Evolutionary conservation across 2,888 invertebrate genomes (phyloP).

Genomic region (Macrophya alboannulata): DNA sequence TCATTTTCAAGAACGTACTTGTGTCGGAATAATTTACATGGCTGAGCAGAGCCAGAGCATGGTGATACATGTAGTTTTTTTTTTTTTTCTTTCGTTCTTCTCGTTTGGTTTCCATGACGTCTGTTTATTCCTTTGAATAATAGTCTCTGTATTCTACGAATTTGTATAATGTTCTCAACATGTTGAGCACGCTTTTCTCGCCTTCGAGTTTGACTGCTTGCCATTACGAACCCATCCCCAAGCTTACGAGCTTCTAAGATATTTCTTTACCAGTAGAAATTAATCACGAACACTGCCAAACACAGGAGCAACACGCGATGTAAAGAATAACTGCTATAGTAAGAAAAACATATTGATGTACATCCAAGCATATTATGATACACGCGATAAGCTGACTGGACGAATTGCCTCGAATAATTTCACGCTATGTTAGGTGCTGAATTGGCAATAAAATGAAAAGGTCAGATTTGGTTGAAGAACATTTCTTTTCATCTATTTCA

Average conservation of each 20-base stretch:
- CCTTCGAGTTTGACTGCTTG: background rate
- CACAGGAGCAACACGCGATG: background rate
- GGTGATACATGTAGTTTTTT: background rate
- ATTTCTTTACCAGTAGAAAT: background rate
- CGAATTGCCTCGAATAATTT: constrained; percentile 22
- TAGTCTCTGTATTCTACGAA: background rate
- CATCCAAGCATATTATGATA: background rate
- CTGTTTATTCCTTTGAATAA: background rate
- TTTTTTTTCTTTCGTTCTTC: too few relatives aligned
- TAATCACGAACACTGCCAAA: background rate
- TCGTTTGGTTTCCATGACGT: background rate
- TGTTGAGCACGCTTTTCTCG: background rate
- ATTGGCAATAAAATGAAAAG: background rate
- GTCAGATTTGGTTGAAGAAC: background rate
- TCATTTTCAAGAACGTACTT: constrained; percentile 26
- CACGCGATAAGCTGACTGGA: constrained; percentile 6
- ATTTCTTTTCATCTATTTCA: background rate
- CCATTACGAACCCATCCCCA: background rate
- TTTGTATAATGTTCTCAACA: background rate
- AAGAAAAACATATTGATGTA: background rate
- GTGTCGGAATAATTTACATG: constrained; percentile 15
- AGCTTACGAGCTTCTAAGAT: background rate
- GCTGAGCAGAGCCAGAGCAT: background rate
- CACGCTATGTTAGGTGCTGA: background rate
- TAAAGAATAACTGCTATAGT: background rate